phyloP scores from a whole-genome alignment of 2,888 invertebrate genomes.

The Papilio protenor region DNA sequence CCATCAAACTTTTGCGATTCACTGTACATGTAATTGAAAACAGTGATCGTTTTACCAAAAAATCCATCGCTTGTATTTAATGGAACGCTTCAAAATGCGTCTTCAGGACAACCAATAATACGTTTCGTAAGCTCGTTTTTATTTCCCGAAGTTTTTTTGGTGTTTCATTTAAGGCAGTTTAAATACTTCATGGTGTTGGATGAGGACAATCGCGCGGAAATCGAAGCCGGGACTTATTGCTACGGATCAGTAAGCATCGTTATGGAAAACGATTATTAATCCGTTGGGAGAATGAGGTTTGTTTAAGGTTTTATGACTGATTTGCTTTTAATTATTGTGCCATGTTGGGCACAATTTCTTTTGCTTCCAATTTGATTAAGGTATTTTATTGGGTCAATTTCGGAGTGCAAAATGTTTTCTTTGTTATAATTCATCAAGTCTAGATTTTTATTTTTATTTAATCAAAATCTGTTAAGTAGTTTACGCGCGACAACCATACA shows the following conservation, averaged over 20 bases:
- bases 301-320: constrained; percentile 32
- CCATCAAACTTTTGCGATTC: background rate
- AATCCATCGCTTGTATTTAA: constrained; percentile 20
- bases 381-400: background rate
- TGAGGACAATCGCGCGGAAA: constrained; percentile 65
- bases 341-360: background rate
- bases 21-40: no score
- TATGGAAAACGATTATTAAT: constrained; percentile 48
- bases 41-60: background rate
- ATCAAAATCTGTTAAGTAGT: no score
- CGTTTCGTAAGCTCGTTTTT: constrained; percentile 50
- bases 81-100: constrained; percentile 24
- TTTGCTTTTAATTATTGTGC: constrained; percentile 32
- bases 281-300: constrained; percentile 42
- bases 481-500: background rate
- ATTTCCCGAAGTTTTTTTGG: constrained; percentile 32
- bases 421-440: background rate
- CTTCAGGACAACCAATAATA: constrained; percentile 42
- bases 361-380: background rate
- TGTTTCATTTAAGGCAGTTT: constrained; percentile 47
- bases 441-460: no score
- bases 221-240: constrained; percentile 59
- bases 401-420: background rate
- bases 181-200: constrained; percentile 54
- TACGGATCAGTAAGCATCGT: constrained; percentile 54